Evolutionary conservation across 2,888 invertebrate genomes (phyloP).

Genomic region (Andrena bucephala): DNA sequence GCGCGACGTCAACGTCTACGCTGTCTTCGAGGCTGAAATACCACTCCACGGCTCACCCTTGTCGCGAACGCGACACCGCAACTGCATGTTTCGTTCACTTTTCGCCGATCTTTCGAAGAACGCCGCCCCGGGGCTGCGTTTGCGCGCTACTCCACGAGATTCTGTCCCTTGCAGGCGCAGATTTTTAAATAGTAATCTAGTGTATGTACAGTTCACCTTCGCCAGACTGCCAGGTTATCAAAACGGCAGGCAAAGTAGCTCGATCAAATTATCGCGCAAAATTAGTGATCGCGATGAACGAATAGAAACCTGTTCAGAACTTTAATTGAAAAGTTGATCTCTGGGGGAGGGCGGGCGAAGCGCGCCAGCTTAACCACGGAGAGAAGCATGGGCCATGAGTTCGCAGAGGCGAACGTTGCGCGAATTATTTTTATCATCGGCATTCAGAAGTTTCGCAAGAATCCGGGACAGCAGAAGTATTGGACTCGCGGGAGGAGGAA

Average conservation of each 20-base stretch:
- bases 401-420: conserved; percentile 18
- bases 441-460: conserved; percentile 38
- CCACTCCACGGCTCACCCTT: conserved; percentile 39
- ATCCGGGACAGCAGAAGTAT: conserved; percentile 7
- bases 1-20: conserved; percentile 50
- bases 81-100: conserved; percentile 14
- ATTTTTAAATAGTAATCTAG: not conserved
- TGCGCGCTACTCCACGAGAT: not conserved
- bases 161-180: too few species aligned
- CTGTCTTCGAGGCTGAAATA: conserved; percentile 58
- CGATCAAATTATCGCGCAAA: conserved; percentile 26
- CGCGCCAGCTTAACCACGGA: not conserved
- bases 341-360: not conserved
- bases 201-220: not conserved
- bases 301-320: conserved; percentile 29
- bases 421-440: conserved; percentile 41
- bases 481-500: conserved; percentile 20
- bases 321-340: conserved; percentile 49
- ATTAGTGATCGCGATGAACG: conserved; percentile 23
- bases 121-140: not conserved
- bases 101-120: conserved; percentile 31
- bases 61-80: conserved; percentile 44
- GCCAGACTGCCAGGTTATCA: not conserved
- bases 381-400: conserved; percentile 15
- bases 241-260: conserved; percentile 6